Base-by-base conservation (phyloP, 2,888 invertebrate genomes). In the Pterostichus madidus region DNA sequence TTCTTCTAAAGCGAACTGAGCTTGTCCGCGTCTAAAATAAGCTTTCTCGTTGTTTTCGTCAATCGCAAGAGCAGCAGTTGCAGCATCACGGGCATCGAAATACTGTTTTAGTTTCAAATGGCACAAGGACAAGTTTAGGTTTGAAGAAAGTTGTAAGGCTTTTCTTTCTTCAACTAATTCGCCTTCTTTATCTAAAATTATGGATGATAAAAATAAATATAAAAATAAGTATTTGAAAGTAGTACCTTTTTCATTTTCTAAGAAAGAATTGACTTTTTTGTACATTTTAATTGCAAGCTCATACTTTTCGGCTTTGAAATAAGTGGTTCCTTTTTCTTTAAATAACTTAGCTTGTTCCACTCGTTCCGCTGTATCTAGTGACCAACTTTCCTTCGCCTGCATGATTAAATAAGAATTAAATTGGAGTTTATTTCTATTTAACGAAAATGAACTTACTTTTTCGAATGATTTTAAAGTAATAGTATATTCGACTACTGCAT, bases 301-400 rank as follows among this genome's bases (percentile, higher is more conserved):
- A 86, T 93, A 95, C 88, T 98, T 97, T 83, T 92, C 93, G 0
- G 92, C 92, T 89, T 97, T 97, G 87, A 98, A 97, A 89, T 96
- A 98, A 71, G 93, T 92, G 0, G 97, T 98, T 64, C 98, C 99
- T 88, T 96, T 98, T 84, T 96, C 95, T 90, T 99, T 99, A 85
- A 94, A 95, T 11, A 95, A 91, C 88, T 94, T 94, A 0, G 96
- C 94, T 87, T 96, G 96, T 83, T 95, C 95, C 5, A 99, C 86
- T 88, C 96, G 96, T 89, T 98, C 96, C 0, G 91, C 89, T 0
- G 92, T 91, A 84, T 96, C 94, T 91, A 99, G 92, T 59, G 95
- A 93, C 98, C 98, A 99, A 64, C 92, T 89, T 85, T 96, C 96
- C 86, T 95, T 95, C 0, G 93, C 93, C 92, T 95, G 46, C 68